Evolutionary conservation across 1,140 invertebrate genomes (phyloP).

Genomic region (Tyrophagus putrescentiae): DNA sequence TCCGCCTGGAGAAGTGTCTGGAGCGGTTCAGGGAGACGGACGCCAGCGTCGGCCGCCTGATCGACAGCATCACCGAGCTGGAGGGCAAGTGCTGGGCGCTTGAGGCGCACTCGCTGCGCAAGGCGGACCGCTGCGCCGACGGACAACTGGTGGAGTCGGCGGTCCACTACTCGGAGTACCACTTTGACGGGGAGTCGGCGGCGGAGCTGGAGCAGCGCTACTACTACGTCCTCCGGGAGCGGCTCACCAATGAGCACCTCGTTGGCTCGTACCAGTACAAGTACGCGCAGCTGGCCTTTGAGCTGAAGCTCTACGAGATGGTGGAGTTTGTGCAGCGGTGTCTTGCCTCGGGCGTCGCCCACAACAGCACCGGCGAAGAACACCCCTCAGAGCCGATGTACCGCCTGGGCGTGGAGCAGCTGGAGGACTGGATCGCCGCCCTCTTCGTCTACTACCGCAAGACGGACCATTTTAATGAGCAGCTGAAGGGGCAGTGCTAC

Average conservation of each 20-base stretch:
- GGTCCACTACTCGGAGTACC: constrained; percentile 11
- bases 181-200: not conserved
- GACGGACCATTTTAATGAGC: not conserved
- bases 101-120: not conserved
- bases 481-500: constrained; percentile 10
- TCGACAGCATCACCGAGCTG: not conserved
- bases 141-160: constrained; percentile 11
- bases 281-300: constrained; percentile 9
- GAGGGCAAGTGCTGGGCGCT: constrained; percentile 16
- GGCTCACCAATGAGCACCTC: constrained; percentile 19
- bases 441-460: constrained; percentile 6
- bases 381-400: not conserved
- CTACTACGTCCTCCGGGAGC: constrained; percentile 7
- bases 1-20: constrained; percentile 17
- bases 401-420: not conserved
- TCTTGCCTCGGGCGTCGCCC: not conserved
- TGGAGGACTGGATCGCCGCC: constrained; percentile 11
- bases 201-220: constrained; percentile 15
- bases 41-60: not conserved
- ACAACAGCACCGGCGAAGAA: not conserved
- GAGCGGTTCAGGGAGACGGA: constrained; percentile 13
- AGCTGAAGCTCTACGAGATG: constrained; percentile 11
- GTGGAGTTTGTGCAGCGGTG: not conserved
- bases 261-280: not conserved
- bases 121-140: constrained; percentile 16